Percentiles rank a stretch among this genome's conserved stretches.
Conservation (phyloP, 2,888 invertebrate genomes). For the Acrobasis consociella region DNA sequence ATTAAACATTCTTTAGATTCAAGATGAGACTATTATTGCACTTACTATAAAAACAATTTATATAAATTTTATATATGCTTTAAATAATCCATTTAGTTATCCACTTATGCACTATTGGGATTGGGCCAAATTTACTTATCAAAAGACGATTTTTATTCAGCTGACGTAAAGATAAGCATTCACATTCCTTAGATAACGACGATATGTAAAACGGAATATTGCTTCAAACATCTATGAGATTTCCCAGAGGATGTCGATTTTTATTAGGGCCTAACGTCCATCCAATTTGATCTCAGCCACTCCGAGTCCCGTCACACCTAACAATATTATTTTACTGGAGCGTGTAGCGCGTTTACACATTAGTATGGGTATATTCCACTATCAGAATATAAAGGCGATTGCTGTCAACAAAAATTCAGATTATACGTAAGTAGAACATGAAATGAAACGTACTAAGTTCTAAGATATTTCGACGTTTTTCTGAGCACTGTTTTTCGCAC, state of each 20-base stretch:
- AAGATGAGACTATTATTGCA: too few species aligned
- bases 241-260: slow-evolving; percentile 57
- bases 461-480: too few species aligned
- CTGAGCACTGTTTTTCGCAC: too few species aligned
- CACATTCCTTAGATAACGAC: slow-evolving; percentile 29
- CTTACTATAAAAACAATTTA: too few species aligned
- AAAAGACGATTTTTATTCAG: slow-evolving; percentile 23
- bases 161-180: slow-evolving; percentile 21
- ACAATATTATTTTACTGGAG: not conserved
- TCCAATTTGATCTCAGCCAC: slow-evolving; percentile 46
- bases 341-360: not conserved
- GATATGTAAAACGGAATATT: slow-evolving; percentile 47
- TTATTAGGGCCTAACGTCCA: slow-evolving; percentile 49
- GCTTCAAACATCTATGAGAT: slow-evolving; percentile 51
- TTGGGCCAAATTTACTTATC: not conserved
- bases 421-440: too few species aligned
- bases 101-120: not conserved
- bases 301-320: slow-evolving; percentile 30
- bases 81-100: too few species aligned
- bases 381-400: too few species aligned
- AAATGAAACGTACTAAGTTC: too few species aligned
- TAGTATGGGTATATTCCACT: too few species aligned
- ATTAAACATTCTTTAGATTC: too few species aligned
- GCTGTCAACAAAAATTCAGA: too few species aligned
- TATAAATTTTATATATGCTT: too few species aligned